Base-by-base conservation (phyloP, 2,797 vertebrate species). In the Peromyscus eremicus region DNA sequence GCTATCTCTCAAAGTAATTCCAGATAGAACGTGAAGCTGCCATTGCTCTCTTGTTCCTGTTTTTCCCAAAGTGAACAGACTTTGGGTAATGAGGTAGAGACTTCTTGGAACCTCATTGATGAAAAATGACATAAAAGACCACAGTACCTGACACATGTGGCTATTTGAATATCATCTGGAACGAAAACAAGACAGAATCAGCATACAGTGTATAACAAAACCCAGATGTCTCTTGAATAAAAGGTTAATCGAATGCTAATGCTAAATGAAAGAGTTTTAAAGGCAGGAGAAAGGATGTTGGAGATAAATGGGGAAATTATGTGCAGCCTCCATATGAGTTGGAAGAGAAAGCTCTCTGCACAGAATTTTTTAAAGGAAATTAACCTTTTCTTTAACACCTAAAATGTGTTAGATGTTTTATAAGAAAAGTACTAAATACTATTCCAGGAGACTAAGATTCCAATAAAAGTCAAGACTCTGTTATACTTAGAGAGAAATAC, bases 201-300 rank as follows among this genome's bases (percentile, higher is more conserved):
- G 92, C 73, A 84, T 97, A 97, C 46, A 92, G 89, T 95, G 46
- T 86, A 37, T 96, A 94, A 96, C 95, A 98, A 97, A 98, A 96
- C 83, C 96, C 97, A 98, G 97, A 97, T 84, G 89, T 96, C 97
- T 97, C 83, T 94, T 84, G 95, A 93, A 94, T 95, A 96, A 97
- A 97, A 98, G 95, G 96, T 98, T 97, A 98, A 97, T 97, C 89
- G 80, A 97, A 97, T 97, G 97, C 94, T 97, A 97, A 97, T 92
- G 95, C 86, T 95, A 97, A 96, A 96, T 73, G 52, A 97, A 95
- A 93, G 93, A 92, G 75, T 92, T 97, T 92, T 85, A 91, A 94
- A 98, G 92, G 40, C 96, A 97, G 60, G 68, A 95, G 88, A 94
- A 98, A 96, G 89, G 96, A 92, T 84, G 70, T 84, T 95, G 66